These are phyloP conservation scores for Lateolabrax maculatus DNA, from an alignment of 2,797 vertebrate species.

Conservation along the genomic window DNA sequence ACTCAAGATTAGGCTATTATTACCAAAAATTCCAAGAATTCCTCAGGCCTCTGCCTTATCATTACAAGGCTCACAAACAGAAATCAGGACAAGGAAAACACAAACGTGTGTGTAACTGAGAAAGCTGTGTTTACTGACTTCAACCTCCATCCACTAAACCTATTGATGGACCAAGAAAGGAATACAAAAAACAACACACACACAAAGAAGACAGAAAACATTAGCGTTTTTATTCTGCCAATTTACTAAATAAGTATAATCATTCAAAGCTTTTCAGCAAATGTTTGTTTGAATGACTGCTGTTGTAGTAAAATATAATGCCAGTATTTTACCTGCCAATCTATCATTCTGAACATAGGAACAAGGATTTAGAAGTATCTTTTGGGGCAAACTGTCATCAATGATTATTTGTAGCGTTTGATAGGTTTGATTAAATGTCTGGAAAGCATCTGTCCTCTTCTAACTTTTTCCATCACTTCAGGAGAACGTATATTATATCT, in stretches of 20 bases:
- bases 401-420: no score
- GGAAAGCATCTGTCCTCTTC: neutral
- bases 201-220: slow-evolving; percentile 19
- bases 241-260: slow-evolving; percentile 16
- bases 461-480: neutral
- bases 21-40: slow-evolving; percentile 14
- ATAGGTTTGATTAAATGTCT: neutral
- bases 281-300: neutral
- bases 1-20: neutral
- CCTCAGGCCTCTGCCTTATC: neutral
- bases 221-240: slow-evolving; percentile 37
- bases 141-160: neutral
- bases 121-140: slow-evolving; percentile 2
- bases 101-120: neutral
- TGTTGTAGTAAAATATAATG: neutral
- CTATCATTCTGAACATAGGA: neutral
- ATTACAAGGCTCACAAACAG: slow-evolving; percentile 4
- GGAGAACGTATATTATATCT: neutral
- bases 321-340: neutral
- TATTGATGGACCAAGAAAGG: neutral
- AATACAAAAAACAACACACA: neutral
- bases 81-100: neutral
- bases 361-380: no score
- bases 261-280: slow-evolving; percentile 5
- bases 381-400: no score